A percentile compares a stretch with the other conserved stretches of the same genome.
phyloP scores from a whole-genome alignment of 2,888 invertebrate species.

The Synergus laeviventris region DNA sequence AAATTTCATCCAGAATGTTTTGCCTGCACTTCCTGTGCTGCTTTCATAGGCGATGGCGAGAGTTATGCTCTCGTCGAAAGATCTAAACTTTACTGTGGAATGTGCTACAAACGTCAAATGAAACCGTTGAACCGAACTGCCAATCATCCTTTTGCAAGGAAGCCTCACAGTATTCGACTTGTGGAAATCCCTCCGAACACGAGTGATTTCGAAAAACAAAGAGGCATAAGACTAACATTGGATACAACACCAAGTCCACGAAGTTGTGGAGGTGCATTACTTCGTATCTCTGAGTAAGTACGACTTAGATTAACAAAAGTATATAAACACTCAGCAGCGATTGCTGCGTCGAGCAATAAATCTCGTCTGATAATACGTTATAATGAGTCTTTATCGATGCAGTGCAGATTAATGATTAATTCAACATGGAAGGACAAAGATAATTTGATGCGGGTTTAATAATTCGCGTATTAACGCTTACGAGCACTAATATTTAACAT shows the following conservation, averaged over 20 bases:
- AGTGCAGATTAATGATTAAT: constrained; percentile 18
- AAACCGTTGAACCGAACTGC: constrained; percentile 80
- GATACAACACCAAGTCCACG: constrained; percentile 77
- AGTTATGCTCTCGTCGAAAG: constrained; percentile 94
- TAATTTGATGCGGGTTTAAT: constrained; percentile 6
- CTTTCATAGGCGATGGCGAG: constrained; percentile 94
- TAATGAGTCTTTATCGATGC: not conserved
- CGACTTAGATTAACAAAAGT: constrained; percentile 38
- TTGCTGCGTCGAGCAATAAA: constrained; percentile 5
- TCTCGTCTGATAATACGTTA: not conserved
- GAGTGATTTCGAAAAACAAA: constrained; percentile 77
- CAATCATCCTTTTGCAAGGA: constrained; percentile 77
- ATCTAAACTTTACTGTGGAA: constrained; percentile 90
- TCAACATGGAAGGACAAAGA: not conserved
- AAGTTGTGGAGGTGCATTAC: constrained; percentile 78
- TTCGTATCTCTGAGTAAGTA: constrained; percentile 85
- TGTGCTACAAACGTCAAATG: constrained; percentile 86
- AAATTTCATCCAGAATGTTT: constrained; percentile 98
- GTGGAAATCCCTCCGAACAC: constrained; percentile 86
- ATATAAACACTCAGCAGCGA: not conserved
- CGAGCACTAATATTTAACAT: constrained; percentile 24
- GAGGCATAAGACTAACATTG: constrained; percentile 81
- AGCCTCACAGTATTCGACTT: constrained; percentile 89
- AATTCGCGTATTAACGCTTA: constrained; percentile 8
- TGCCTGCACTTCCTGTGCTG: constrained; percentile 87